phyloP scores from a whole-genome alignment of 1,140 invertebrate genomes.

The Nylanderia fulva region DNA sequence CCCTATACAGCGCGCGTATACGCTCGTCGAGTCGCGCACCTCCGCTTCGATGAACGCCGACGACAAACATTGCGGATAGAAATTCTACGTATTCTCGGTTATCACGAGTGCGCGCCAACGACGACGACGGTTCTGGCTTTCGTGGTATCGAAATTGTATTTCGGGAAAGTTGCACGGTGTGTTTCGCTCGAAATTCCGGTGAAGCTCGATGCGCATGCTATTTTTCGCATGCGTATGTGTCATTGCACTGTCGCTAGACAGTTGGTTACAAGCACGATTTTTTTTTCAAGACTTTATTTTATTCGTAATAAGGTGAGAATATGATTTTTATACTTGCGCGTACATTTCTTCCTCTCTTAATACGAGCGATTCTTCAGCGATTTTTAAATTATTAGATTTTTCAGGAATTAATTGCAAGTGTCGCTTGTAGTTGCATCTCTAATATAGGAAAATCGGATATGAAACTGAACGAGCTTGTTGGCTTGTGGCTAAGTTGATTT shows the following conservation, averaged over 20 bases:
- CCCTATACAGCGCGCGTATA: neutral
- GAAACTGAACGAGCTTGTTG: neutral
- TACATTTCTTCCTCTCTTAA: neutral
- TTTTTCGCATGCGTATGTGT: slow-evolving; percentile 21
- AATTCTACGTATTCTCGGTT: slow-evolving; percentile 53
- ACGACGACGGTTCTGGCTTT: slow-evolving; percentile 47
- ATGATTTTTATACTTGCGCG: neutral
- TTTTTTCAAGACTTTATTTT: neutral
- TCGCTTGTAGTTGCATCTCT: neutral
- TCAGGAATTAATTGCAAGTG: neutral
- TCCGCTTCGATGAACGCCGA: slow-evolving; percentile 48
- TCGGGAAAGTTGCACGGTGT: slow-evolving; percentile 40
- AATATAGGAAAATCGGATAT: slow-evolving; percentile 30
- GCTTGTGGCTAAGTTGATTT: slow-evolving; percentile 39
- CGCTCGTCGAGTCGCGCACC: slow-evolving; percentile 20
- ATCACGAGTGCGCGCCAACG: slow-evolving; percentile 52
- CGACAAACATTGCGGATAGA: slow-evolving; percentile 57
- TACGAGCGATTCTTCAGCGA: neutral
- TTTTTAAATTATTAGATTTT: slow-evolving; percentile 19
- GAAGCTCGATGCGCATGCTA: slow-evolving; percentile 11
- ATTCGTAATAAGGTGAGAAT: neutral
- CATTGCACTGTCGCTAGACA: neutral
- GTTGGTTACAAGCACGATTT: neutral
- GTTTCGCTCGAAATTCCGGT: slow-evolving; percentile 29
- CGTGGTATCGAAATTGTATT: slow-evolving; percentile 51